Conservation (phyloP, 2,888 invertebrate species). For the Parnassius apollo region DNA sequence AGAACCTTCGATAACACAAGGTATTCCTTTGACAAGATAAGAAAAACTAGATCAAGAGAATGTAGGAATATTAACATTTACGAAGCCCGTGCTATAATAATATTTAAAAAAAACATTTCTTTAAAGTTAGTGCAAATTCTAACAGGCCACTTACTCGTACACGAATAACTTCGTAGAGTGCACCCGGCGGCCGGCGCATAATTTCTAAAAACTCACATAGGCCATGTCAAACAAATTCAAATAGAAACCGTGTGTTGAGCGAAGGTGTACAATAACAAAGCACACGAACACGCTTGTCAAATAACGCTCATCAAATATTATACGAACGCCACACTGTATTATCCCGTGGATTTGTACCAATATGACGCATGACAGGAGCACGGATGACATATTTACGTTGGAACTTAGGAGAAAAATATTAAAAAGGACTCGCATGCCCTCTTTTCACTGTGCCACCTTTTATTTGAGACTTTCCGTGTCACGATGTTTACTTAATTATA, state of each 20-base stretch:
- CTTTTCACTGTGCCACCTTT: constrained; percentile 33
- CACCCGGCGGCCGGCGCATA: constrained; percentile 38
- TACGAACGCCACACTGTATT: constrained; percentile 61
- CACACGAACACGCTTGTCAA: constrained; percentile 76
- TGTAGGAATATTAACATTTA: too few species aligned
- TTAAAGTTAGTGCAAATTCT: constrained; percentile 11
- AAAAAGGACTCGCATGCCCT: constrained; percentile 35
- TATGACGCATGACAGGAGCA: constrained; percentile 62
- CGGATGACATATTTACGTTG: constrained; percentile 54
- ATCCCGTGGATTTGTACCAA: constrained; percentile 65
- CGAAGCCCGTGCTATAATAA: too few species aligned
- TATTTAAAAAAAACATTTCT: background rate
- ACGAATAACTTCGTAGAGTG: constrained; percentile 38
- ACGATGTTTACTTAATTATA: constrained; percentile 18
- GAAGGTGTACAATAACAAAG: constrained; percentile 76
- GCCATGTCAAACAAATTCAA: constrained; percentile 62
- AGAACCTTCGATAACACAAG: too few species aligned
- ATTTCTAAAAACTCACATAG: constrained; percentile 61
- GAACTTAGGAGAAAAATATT: constrained; percentile 57
- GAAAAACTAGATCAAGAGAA: too few species aligned
- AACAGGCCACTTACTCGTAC: constrained; percentile 56
- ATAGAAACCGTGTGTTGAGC: constrained; percentile 67
- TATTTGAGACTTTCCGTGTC: constrained; percentile 27
- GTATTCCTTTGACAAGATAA: too few species aligned
- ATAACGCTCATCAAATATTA: constrained; percentile 75